phyloP scores from a whole-genome alignment of 2,888 invertebrate genomes.

The Corythucha ciliata region DNA sequence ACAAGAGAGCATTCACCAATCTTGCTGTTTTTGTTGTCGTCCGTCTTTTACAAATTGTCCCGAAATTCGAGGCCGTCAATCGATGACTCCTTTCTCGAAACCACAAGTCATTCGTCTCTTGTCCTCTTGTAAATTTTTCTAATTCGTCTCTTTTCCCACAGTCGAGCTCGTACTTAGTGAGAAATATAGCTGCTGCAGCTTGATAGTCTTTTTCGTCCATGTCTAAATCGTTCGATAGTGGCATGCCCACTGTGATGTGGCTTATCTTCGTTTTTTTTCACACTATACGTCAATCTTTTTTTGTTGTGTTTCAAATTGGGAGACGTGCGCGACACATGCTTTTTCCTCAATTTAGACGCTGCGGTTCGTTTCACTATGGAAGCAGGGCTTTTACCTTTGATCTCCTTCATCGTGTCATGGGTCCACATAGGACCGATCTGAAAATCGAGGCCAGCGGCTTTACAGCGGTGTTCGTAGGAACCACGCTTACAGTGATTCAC shows the following conservation, averaged over 20 bases:
- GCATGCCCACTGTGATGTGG: too few relatives aligned
- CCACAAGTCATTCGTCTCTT: background rate
- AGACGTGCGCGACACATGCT: too few relatives aligned
- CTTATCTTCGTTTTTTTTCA: too few relatives aligned
- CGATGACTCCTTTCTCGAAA: too few relatives aligned
- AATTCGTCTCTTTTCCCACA: background rate
- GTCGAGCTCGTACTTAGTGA: background rate
- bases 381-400: slow-evolving; percentile 2
- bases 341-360: background rate
- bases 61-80: too few relatives aligned
- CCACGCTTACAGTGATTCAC: slow-evolving; percentile 7
- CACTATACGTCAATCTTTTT: too few relatives aligned
- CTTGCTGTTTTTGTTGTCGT: background rate
- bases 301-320: too few relatives aligned
- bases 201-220: slow-evolving; percentile 16
- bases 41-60: background rate
- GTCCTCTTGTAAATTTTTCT: too few relatives aligned
- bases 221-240: slow-evolving; percentile 17
- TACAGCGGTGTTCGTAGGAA: background rate
- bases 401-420: background rate
- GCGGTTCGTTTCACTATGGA: background rate
- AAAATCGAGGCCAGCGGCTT: background rate
- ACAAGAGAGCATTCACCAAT: background rate
- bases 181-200: background rate
- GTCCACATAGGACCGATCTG: slow-evolving; percentile 1